phyloP scores from a whole-genome alignment of 2,113 vertebrate genomes.

The Calidris pugnax region DNA sequence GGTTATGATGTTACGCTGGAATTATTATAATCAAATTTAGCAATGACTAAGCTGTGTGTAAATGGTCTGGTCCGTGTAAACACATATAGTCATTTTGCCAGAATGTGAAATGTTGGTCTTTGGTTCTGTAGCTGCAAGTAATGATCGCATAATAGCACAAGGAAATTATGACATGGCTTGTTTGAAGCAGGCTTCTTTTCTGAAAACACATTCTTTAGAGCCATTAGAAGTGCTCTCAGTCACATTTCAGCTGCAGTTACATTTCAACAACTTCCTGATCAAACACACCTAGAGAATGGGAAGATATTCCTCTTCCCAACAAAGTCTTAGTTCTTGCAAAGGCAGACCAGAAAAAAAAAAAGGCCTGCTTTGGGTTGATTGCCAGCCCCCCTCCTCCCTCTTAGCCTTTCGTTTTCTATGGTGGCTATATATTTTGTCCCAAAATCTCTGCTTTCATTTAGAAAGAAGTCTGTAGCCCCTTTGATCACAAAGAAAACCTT shows the following conservation, averaged over 20 bases:
- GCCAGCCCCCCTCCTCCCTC: not conserved
- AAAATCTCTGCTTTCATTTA: constrained; percentile 28
- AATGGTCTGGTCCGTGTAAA: constrained; percentile 19
- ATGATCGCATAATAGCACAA: constrained; percentile 12
- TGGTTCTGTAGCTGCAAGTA: not conserved
- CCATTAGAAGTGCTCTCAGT: not conserved
- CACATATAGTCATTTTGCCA: not conserved
- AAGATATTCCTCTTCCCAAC: not conserved
- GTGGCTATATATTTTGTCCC: not conserved
- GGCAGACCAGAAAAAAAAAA: not conserved
- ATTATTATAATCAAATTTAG: constrained; percentile 60
- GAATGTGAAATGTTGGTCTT: not conserved
- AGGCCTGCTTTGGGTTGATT: not conserved
- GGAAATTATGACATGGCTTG: not conserved
- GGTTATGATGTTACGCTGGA: constrained; percentile 38
- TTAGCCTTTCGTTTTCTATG: not conserved
- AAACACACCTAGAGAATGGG: not conserved
- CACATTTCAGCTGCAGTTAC: not conserved
- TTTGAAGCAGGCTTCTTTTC: not conserved
- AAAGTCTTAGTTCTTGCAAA: not conserved
- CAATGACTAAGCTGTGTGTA: constrained; percentile 37
- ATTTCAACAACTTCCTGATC: not conserved
- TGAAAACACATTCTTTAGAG: not conserved
- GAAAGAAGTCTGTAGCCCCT: not conserved
- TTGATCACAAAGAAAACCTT: constrained; percentile 61